These are phyloP conservation scores for Sus scrofa DNA, from an alignment of 2,113 vertebrate species.

Conservation along the genomic window DNA sequence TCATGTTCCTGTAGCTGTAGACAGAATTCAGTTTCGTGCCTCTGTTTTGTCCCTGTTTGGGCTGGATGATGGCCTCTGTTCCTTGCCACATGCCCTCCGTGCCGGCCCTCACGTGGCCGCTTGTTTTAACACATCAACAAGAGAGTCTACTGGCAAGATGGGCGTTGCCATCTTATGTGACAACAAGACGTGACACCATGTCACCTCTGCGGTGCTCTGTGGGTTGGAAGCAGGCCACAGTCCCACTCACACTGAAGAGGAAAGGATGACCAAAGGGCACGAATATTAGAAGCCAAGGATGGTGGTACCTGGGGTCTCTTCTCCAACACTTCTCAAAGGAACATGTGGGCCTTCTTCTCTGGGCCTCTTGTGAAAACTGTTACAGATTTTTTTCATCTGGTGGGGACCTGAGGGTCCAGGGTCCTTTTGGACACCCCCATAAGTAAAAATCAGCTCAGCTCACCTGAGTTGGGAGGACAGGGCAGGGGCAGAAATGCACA, in stretches of 20 bases:
- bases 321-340: background rate
- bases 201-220: background rate
- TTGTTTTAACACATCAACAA: background rate
- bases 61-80: background rate
- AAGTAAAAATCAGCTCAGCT: background rate
- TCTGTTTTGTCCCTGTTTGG: background rate
- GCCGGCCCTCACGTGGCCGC: background rate
- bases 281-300: background rate
- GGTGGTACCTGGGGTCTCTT: background rate
- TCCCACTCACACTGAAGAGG: background rate
- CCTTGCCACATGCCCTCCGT: too few relatives aligned
- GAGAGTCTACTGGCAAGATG: background rate
- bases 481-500: background rate
- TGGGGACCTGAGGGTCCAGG: background rate
- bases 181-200: background rate
- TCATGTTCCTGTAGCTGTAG: background rate
- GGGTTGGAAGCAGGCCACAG: background rate
- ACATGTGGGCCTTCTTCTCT: background rate
- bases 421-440: background rate
- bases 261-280: background rate
- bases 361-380: background rate
- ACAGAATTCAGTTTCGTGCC: background rate
- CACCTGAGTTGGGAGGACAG: background rate
- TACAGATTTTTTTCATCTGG: background rate
- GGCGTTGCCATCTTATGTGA: background rate